These are phyloP conservation scores for Oophaga pumilio DNA, from an alignment of 2,113 vertebrate species.

Conservation along the genomic window DNA sequence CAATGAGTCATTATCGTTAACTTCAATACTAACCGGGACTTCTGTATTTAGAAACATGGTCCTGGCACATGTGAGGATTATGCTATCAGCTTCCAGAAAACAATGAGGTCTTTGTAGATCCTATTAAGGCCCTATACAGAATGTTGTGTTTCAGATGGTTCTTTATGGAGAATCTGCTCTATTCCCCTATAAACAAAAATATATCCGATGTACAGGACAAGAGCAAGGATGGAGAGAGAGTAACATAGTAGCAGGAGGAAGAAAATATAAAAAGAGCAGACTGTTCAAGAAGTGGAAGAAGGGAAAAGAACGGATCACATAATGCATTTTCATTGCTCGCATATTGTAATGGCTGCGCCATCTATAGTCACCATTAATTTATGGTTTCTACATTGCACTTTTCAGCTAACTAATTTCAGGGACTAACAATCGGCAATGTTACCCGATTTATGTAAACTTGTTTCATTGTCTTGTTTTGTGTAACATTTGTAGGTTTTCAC, in stretches of 20 bases:
- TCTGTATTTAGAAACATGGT: slow-evolving; percentile 4
- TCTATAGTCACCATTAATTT: neutral
- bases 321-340: neutral
- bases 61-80: neutral
- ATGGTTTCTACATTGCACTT: neutral
- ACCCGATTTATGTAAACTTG: neutral
- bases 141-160: neutral
- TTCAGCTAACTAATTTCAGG: no score
- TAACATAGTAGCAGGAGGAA: neutral
- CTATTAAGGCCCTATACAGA: neutral
- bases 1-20: neutral
- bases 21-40: neutral
- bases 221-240: neutral
- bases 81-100: neutral
- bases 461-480: no score
- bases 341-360: neutral
- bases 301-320: neutral
- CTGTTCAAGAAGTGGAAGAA: neutral
- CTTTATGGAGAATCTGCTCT: neutral
- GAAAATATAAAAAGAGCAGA: neutral
- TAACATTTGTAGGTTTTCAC: neutral
- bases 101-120: neutral
- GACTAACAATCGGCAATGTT: neutral
- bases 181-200: neutral
- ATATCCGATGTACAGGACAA: neutral